Base-by-base conservation (phyloP, 2,888 invertebrate genomes). In the Ennomos quercinarius region DNA sequence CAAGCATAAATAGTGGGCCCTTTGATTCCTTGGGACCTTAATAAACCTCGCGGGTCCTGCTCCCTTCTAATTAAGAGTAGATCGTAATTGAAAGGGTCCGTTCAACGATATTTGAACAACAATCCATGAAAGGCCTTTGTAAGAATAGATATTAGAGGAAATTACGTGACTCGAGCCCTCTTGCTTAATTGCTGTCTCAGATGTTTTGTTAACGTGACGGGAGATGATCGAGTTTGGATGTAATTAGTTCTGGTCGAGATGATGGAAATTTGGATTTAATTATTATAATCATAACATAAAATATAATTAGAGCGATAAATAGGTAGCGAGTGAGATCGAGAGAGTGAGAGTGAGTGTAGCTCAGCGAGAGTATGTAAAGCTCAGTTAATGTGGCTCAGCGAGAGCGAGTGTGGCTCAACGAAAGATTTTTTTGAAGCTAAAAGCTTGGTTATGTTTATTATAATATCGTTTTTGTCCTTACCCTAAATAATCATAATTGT, bases 21-120 rank as follows among this genome's bases (percentile, higher is more conserved):
- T 77, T 78, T 77, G 78, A 78, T 76, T 78, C 70, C 66, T 54
- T 11, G 51, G 66, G 73, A 74, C 76, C 77, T 73, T 71, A 76
- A 79, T 80, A 80, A 79, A 81, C 78, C 75, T 72, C 70, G 55
- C 70, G 47, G 49, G 57, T 11, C 62, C 68, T 63, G 69, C 71
- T 76, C 74, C 75, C 74, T 74, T 78, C 81, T 84, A 83, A 85
- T 85, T 85, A 84, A 80, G 77, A 76, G 72, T 74, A 72, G 76
- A 77, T 76, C 74, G 79, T 83, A 83, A 85, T 83, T 83, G 84
- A 80, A 84, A 81, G 80, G 80, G 77, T 70, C 77, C 70, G 72
- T 43, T 72, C 76, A 72, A 65, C 77, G 80, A 83, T 83, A 82
- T 84, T 82, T 77, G 77, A 80, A 80, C 78, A 79, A 78, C 78